phyloP scores from a whole-genome alignment of 2,113 vertebrate genomes.

The Thunnus thynnus region DNA sequence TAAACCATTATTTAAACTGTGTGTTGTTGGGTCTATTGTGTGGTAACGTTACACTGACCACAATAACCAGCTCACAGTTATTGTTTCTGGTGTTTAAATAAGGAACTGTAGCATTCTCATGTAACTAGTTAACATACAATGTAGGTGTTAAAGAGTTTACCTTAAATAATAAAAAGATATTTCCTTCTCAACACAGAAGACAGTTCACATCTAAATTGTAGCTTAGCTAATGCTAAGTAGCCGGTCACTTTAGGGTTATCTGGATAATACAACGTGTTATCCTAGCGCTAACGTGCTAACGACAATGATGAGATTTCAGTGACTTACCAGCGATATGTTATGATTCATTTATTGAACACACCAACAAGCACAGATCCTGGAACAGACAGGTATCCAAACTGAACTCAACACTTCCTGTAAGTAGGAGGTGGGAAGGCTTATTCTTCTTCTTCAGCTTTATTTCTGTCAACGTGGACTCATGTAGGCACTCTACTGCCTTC shows the following conservation, averaged over 20 bases:
- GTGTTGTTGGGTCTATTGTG: background rate
- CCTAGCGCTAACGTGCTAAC: background rate
- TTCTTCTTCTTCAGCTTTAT: conserved; percentile 10
- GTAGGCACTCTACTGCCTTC: background rate
- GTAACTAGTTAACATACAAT: too few species aligned
- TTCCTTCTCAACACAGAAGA: background rate
- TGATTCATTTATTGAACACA: too few species aligned
- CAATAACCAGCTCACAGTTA: background rate
- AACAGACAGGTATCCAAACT: background rate
- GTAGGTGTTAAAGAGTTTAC: background rate
- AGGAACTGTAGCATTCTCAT: too few species aligned
- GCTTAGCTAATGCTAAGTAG: conserved; percentile 11
- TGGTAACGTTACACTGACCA: background rate
- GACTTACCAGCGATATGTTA: conserved; percentile 4
- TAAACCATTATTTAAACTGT: too few species aligned
- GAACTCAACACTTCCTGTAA: background rate
- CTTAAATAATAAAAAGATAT: background rate
- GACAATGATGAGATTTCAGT: fast-evolving
- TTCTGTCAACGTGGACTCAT: background rate
- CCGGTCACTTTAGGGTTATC: background rate
- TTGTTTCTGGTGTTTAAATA: background rate
- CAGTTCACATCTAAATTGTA: background rate
- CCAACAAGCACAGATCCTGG: too few species aligned
- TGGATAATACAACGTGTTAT: too few species aligned
- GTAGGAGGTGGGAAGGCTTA: too few species aligned